phyloP scores from a whole-genome alignment of 2,797 vertebrate species.

The Amphiprion clarkii region DNA sequence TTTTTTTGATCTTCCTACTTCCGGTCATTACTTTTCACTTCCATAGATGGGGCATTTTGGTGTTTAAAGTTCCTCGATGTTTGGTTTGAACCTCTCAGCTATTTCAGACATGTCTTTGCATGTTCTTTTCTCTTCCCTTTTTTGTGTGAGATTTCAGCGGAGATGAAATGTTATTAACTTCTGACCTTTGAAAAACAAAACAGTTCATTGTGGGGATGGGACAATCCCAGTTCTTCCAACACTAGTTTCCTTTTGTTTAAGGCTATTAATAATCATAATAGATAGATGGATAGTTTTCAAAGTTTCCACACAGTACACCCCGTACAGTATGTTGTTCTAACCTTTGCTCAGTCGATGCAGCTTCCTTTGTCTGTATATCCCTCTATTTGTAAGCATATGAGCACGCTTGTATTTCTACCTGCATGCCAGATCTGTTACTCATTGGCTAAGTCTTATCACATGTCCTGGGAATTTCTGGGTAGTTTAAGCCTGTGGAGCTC shows the following conservation, averaged over 20 bases:
- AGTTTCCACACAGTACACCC: constrained; percentile 59
- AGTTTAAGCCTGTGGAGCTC: constrained; percentile 54
- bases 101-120: constrained; percentile 36
- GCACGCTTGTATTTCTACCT: constrained; percentile 17
- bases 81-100: constrained; percentile 16
- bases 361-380: constrained; percentile 37
- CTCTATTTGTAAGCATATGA: constrained; percentile 16
- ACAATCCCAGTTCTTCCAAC: constrained; percentile 57
- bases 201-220: constrained; percentile 42
- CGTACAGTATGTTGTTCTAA: constrained; percentile 54
- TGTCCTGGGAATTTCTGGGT: constrained; percentile 57
- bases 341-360: constrained; percentile 32
- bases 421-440: constrained; percentile 70
- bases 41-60: neutral
- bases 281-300: constrained; percentile 59
- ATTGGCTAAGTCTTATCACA: constrained; percentile 71
- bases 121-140: constrained; percentile 15
- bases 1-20: constrained; percentile 6
- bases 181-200: constrained; percentile 64
- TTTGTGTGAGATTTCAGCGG: constrained; percentile 9
- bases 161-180: constrained; percentile 41
- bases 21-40: constrained; percentile 3
- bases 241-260: constrained; percentile 64
- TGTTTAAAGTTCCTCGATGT: constrained; percentile 28
- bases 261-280: constrained; percentile 67